Percentiles rank a stretch among this genome's conserved stretches.
Conservation (phyloP, 2,888 invertebrate genomes). For the Actias luna region DNA sequence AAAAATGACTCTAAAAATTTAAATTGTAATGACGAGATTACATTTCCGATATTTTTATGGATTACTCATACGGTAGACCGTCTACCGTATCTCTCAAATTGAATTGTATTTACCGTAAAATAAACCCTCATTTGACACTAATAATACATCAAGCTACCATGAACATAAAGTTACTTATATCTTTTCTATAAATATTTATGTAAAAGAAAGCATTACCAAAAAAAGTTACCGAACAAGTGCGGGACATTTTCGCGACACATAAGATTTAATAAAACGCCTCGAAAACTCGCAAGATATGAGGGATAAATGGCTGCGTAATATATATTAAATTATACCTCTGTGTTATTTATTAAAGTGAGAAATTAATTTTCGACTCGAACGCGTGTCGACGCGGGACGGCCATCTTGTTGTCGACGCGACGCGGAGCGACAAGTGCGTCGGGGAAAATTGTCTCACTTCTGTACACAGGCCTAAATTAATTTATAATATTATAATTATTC, state of each 20-base stretch:
- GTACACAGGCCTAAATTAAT: neutral
- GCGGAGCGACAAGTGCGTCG: neutral
- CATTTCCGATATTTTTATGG: no score
- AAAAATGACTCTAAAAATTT: no score
- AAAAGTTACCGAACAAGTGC: neutral
- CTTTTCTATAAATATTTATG: no score
- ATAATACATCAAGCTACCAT: no score
- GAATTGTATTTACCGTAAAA: no score
- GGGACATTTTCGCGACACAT: neutral
- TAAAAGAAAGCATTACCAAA: neutral
- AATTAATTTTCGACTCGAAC: constrained; percentile 4
- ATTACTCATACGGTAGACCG: no score
- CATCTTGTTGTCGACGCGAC: neutral
- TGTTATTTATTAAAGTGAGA: constrained; percentile 9
- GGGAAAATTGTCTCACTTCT: neutral
- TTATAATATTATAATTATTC: constrained; percentile 6
- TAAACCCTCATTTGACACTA: no score
- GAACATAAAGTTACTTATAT: no score
- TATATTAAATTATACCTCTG: constrained; percentile 14
- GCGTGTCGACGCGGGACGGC: neutral
- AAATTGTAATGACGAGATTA: no score
- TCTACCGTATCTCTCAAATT: no score
- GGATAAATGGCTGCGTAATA: constrained; percentile 10
- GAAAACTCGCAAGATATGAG: constrained; percentile 2
- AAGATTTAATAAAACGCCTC: constrained; percentile 13